These are phyloP conservation scores for Pangasianodon gigas DNA, from an alignment of 2,113 vertebrate species.

Conservation along the genomic window DNA sequence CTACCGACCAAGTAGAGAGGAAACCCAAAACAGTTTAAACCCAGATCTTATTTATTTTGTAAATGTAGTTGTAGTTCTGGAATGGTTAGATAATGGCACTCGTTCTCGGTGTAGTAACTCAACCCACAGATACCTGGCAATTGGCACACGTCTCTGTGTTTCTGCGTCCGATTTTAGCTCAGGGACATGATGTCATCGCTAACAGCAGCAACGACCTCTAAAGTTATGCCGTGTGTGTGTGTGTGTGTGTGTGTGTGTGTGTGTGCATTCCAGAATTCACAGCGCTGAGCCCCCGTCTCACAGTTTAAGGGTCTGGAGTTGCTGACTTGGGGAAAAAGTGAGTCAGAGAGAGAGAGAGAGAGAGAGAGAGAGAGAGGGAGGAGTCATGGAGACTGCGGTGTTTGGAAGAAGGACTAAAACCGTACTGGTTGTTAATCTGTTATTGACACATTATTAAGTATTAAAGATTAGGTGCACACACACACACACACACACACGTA, in stretches of 20 bases:
- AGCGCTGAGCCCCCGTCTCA: constrained; percentile 32
- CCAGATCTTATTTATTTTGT: not conserved
- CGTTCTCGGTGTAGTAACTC: not conserved
- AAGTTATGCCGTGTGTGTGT: constrained; percentile 25
- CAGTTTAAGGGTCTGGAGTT: constrained; percentile 49
- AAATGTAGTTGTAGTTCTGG: too few species aligned
- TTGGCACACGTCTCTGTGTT: not conserved
- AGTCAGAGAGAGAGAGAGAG: constrained; percentile 33
- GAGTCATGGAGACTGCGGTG: not conserved
- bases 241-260: constrained; percentile 34
- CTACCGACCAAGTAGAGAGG: not conserved
- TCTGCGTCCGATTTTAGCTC: constrained; percentile 37
- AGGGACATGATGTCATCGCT: constrained; percentile 46
- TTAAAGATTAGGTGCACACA: not conserved
- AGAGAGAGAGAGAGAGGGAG: not conserved
- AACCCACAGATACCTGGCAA: not conserved
- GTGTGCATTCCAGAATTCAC: constrained; percentile 31
- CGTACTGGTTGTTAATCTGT: constrained; percentile 13
- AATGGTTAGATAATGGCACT: not conserved
- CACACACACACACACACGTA: not conserved
- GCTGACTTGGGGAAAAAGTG: constrained; percentile 52
- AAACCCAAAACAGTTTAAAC: not conserved
- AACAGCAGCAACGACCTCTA: constrained; percentile 25
- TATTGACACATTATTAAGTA: not conserved
- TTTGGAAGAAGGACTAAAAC: constrained; percentile 3